Evolutionary conservation across 2,888 invertebrate genomes (phyloP).

Genomic region (Caradrina kadenii): DNA sequence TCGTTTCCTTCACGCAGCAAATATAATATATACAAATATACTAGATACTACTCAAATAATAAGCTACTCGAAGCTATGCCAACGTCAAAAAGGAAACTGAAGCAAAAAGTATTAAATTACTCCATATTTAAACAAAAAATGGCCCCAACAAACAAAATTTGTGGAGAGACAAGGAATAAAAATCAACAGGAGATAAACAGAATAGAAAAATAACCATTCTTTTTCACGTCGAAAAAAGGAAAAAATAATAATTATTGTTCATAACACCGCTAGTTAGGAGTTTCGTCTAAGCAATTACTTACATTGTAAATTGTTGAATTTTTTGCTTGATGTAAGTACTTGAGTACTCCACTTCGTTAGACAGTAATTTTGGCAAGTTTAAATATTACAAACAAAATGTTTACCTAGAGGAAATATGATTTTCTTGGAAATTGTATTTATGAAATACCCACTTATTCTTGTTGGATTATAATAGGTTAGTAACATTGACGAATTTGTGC

Average conservation of each 20-base stretch:
- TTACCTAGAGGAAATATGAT: constrained; percentile 14
- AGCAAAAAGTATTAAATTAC: too few relatives aligned
- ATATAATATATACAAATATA: too few relatives aligned
- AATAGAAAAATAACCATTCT: not conserved
- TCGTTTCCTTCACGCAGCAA: too few relatives aligned
- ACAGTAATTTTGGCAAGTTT: constrained; percentile 40
- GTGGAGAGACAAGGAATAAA: not conserved
- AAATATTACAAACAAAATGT: constrained; percentile 31
- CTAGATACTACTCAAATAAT: too few relatives aligned
- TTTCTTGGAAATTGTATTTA: constrained; percentile 8
- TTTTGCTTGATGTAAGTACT: constrained; percentile 46
- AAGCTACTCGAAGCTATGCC: too few relatives aligned
- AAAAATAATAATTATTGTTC: constrained; percentile 33
- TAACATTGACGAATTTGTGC: constrained; percentile 7
- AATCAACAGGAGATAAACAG: not conserved
- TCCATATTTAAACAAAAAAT: too few relatives aligned
- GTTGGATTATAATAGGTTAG: not conserved
- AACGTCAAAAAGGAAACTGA: too few relatives aligned
- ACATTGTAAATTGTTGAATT: constrained; percentile 49
- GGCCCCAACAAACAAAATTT: not conserved
- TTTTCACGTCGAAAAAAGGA: not conserved
- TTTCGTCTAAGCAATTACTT: constrained; percentile 51
- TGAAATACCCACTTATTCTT: not conserved
- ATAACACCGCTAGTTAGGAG: constrained; percentile 33
- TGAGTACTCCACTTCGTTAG: constrained; percentile 32